These are phyloP conservation scores for Hirtodrosophila trivittata DNA, from an alignment of 2,888 invertebrate species.

Conservation along the genomic window DNA sequence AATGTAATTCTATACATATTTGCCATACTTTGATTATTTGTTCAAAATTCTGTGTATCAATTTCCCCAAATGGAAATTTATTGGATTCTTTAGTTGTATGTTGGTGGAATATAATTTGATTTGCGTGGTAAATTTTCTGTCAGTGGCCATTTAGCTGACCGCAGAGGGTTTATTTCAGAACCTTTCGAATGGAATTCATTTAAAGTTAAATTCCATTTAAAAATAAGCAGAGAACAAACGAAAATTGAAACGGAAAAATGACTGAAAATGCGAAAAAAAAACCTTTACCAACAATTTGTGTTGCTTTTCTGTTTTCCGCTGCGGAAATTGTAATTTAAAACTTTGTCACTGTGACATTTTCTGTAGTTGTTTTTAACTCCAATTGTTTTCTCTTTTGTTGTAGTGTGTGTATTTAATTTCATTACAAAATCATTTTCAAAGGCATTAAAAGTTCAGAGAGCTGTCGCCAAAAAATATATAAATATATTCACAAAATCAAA, in stretches of 20 bases:
- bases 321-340: constrained; percentile 67
- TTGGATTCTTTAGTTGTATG: too few relatives aligned
- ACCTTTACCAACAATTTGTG: not conserved
- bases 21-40: too few relatives aligned
- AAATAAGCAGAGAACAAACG: too few relatives aligned
- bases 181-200: too few relatives aligned
- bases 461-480: constrained; percentile 15
- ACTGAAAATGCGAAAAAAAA: constrained; percentile 9
- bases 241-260: constrained; percentile 19
- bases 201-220: too few relatives aligned
- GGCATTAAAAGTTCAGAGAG: constrained; percentile 35
- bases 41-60: too few relatives aligned
- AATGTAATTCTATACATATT: too few relatives aligned
- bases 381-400: constrained; percentile 12
- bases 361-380: constrained; percentile 13
- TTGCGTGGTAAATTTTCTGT: too few relatives aligned
- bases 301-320: constrained; percentile 35
- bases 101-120: too few relatives aligned
- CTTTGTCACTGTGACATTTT: constrained; percentile 26
- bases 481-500: constrained; percentile 2
- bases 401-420: constrained; percentile 56
- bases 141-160: too few relatives aligned
- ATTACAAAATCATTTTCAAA: constrained; percentile 45
- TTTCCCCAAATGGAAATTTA: too few relatives aligned
- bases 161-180: too few relatives aligned